Base-by-base conservation (phyloP, 2,888 invertebrate species). In the Tachina lurida region DNA sequence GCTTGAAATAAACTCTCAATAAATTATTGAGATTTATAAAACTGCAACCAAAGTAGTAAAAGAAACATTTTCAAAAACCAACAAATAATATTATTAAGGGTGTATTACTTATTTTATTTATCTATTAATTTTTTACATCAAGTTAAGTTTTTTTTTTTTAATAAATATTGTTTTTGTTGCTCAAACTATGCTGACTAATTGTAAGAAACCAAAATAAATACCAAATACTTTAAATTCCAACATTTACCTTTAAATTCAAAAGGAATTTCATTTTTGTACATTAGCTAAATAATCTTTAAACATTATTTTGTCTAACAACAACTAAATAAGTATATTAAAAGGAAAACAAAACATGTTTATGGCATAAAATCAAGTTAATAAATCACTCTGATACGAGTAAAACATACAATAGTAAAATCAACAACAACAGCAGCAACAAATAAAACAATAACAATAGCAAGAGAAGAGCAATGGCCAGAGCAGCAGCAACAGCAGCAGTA, bases 331-430 rank as follows among this genome's bases (percentile, higher is more conserved):
- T 67, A 52, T 19, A 84, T 60, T 54, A 63, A 63, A 78, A 45
- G 52, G 67, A 68, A 54, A 81, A 75, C 68, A 74, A 68, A 68
- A 68, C 54, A 81, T 81, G 81, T 70, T 75, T 81, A 81, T 81
- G 81, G 84, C 81, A 81, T 82, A 78, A 77, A 85, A 73, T 67
- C 84, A 81, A 85, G 81, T 85, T 82, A 85, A 85, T 85, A 85
- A 85, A 85, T 85, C 84, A 85, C 81, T 81, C 62, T 54, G 62
- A 74, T 63, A 81, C 49, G 68, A 80, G 41, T 56, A 70, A 60
- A 81, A 81, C 52, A 70, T 43, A 74, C 63, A 70, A 56, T 49
- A 39, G 49, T 41, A 47, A 54, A 60, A 76, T 22, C n/a, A 49
- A 54, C 45, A 62, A 54, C 58, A 74, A 62, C 5, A 15, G 52